A percentile compares a stretch with the other conserved stretches of the same genome.
These are phyloP conservation scores for Cichlasoma orientale DNA, from an alignment of 2,797 vertebrate species.

Conservation along the genomic window DNA sequence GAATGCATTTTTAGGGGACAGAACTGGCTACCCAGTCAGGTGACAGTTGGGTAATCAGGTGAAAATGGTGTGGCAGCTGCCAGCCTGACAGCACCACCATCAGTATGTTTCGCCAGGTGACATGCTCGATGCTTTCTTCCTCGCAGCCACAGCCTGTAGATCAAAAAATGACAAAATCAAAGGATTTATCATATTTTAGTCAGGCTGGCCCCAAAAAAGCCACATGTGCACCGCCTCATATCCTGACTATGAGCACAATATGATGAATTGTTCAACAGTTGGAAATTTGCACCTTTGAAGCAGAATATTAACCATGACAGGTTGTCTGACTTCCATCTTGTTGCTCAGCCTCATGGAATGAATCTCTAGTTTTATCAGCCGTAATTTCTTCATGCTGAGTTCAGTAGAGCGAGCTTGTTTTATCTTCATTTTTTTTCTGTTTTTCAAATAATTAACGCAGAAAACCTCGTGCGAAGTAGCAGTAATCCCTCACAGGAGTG, in stretches of 20 bases:
- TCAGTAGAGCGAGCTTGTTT: neutral
- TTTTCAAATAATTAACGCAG: neutral
- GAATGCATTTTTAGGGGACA: neutral
- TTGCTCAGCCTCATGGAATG: neutral
- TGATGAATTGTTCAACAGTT: too few relatives aligned
- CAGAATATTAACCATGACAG: neutral
- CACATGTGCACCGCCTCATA: neutral
- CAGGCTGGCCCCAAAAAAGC: neutral
- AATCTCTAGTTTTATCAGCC: neutral
- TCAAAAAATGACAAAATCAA: neutral
- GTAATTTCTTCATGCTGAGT: neutral
- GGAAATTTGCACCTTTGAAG: too few relatives aligned
- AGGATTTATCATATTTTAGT: neutral
- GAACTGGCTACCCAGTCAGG: neutral
- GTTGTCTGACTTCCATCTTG: neutral
- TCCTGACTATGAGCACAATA: neutral
- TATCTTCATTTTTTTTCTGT: neutral
- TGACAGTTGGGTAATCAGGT: neutral
- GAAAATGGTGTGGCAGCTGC: neutral
- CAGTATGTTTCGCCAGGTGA: neutral
- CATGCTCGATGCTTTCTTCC: neutral
- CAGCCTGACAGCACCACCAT: neutral
- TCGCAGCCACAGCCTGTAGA: neutral
- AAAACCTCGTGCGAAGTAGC: neutral
- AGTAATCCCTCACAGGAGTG: neutral